Evolutionary conservation across 35 echinoderm and acorn worm species (phyloP).

Genomic region (Apostichopus japonicus): DNA sequence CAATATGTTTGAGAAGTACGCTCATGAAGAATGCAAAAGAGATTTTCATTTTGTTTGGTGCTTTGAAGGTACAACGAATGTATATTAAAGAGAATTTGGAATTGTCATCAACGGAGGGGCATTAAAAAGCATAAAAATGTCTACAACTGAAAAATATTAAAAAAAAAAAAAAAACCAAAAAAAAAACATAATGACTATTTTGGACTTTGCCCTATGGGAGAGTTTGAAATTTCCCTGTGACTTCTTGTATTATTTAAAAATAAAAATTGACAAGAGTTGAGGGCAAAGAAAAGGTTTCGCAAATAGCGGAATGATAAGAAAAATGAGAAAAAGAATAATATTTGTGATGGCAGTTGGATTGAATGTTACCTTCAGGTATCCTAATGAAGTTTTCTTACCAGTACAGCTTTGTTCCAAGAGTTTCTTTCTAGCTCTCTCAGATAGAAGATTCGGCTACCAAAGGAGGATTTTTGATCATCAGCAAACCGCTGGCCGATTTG

Average conservation of each 20-base stretch:
- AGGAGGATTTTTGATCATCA: conserved; percentile 59
- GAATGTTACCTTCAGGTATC: conserved; percentile 10
- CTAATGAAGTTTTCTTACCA: conserved; percentile 60
- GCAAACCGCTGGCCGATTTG: conserved; percentile 13
- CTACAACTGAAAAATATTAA: no score
- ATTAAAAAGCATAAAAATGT: no score
- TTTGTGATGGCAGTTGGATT: background rate
- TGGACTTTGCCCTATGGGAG: no score
- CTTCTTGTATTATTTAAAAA: background rate
- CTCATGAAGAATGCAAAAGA: background rate
- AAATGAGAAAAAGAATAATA: background rate
- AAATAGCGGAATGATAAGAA: background rate
- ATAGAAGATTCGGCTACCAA: conserved; percentile 40
- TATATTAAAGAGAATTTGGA: background rate
- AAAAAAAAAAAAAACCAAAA: background rate
- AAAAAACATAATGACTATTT: background rate
- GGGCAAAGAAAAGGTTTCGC: background rate
- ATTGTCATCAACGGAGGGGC: background rate
- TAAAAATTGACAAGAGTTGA: background rate
- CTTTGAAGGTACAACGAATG: background rate
- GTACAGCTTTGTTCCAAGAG: conserved; percentile 38
- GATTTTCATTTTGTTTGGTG: conserved; percentile 6
- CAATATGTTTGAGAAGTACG: background rate
- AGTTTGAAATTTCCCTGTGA: no score
- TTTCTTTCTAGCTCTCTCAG: conserved; percentile 56